Evolutionary conservation across 2,113 vertebrate genomes (phyloP), one percentile per base, ranked within the genome.

Genomic region (Chlamydotis undulata): DNA sequence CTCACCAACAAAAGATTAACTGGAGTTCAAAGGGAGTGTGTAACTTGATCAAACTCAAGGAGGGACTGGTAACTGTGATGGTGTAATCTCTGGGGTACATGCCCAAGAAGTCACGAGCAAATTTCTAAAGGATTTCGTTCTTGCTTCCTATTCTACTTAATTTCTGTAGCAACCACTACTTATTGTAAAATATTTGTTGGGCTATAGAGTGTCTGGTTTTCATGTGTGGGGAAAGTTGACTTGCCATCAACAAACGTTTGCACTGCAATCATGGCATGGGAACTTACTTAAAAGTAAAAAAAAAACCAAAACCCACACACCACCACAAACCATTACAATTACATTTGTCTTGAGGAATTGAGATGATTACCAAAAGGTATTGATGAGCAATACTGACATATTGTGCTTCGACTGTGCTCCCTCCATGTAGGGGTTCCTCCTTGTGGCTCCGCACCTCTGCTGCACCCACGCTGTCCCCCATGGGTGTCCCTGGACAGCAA

Each of bases 401-500:
- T 3, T 24, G 25, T 33, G 10, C n/a, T 68, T 31, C 3, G 1
- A 13, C 39, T 81, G 21, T 19, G n/a, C 25, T 68, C 37, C 41
- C 41, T 53, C 37, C 12, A 3, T 33, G 25, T 14, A 15, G 39
- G 41, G 6, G 8, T 23, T 75, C n/a, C 31, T 28, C 12, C n/a
- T 7, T 0, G 3, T 17, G 47, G 55, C 29, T 78, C 9, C 35
- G 9, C 24, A 17, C 35, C 35, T 63, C 60, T 63, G 37, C 31
- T 80, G 24, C 21, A 12, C 11, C 25, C n/a, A 6, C 0, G 0
- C 10, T 9, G 31, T n/a, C 47, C 18, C 45, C 43, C 1, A 0
- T 1, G 19, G 19, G 8, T 31, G 43, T 50, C 33, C 19, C 33
- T 11, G n/a, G 33, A 19, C 9, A 49, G 24, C 28, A 41, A 35